phyloP scores from a whole-genome alignment of 1,140 invertebrate genomes.

The Melanaphis sacchari region DNA sequence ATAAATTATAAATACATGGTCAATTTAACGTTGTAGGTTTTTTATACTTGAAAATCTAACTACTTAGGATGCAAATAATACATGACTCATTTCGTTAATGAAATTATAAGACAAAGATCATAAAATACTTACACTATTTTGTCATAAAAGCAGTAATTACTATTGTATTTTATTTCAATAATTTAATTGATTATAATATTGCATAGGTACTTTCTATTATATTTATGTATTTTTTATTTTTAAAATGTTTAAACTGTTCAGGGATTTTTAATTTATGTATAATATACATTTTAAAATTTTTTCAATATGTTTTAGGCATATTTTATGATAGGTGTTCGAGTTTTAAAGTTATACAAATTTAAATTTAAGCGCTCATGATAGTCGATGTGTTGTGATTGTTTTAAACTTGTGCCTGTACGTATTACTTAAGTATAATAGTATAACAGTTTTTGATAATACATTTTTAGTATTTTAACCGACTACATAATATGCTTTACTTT shows the following conservation, averaged over 20 bases:
- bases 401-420: background rate
- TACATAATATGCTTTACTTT: background rate
- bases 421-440: background rate
- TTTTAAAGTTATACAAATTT: background rate
- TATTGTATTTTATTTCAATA: no score
- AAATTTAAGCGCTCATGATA: background rate
- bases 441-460: background rate
- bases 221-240: background rate
- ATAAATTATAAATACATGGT: background rate
- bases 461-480: background rate
- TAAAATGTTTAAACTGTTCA: background rate
- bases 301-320: background rate
- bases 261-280: background rate
- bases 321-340: background rate
- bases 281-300: background rate
- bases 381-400: background rate
- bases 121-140: background rate
- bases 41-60: background rate
- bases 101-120: background rate
- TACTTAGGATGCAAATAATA: background rate
- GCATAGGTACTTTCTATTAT: background rate
- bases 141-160: background rate
- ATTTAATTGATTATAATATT: no score
- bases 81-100: background rate
- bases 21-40: background rate